Base-by-base conservation (phyloP, 2,888 invertebrate species). In the Himalopsyche anomala region DNA sequence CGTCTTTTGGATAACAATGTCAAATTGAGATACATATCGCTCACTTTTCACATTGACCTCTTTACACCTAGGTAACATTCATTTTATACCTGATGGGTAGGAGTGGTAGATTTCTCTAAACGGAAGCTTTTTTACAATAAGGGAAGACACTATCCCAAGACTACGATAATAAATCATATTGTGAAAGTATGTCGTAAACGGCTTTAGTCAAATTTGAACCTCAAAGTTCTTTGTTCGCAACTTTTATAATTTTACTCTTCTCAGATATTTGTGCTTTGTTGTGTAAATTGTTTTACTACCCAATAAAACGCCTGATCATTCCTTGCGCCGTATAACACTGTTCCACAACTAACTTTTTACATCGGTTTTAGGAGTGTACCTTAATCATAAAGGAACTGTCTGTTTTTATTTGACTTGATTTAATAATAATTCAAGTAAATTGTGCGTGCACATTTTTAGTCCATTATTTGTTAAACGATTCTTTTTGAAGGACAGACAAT, bases 151-250 rank as follows among this genome's bases (percentile, higher is more conserved):
- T 36, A 74, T 74, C 38, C 74, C 15, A 38, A 74, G 36, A 36
- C 28, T 36, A 19, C 36, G 15, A 36, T 38, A 36, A 74, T 74
- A 36, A 74, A 74, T 74, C 74, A 74, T 36, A 36, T 5, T 36
- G 74, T 74, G 36, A 38, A 74, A 74, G 74, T 36, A 74, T 38
- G 74, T 74, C 74, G 74, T 74, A 74, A 74, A 28, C 38, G 36
- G 74, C 74, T 12, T 74, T 74, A 74, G 74, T 74, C 74, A 74
- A 74, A 74, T 74, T 74, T 74, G 36, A 74, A 38, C 74, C 28
- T 36, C 74, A 36, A 74, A 74, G 11, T 74, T 74, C 74, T 36
- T 74, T 74, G 74, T 74, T 74, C 74, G 74, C 74, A 74, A 28
- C 36, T 74, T 74, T 74, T 36, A 11, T 12, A 11, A 15, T 36